Percentiles rank a stretch among this genome's conserved stretches.
Evolutionary conservation across 2,797 vertebrate genomes (phyloP).

Genomic region (Loriculus beryllinus): DNA sequence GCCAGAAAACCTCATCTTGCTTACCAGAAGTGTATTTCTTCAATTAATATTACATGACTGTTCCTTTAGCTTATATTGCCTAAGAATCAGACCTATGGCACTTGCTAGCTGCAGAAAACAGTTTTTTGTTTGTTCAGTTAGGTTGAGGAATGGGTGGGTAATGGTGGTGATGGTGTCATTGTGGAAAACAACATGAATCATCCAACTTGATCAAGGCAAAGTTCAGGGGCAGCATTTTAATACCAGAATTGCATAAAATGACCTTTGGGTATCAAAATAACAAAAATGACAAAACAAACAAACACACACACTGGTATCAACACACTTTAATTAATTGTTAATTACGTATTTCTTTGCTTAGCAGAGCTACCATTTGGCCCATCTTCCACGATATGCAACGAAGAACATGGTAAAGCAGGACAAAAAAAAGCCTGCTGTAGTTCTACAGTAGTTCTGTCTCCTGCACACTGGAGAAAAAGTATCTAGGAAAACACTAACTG

Average conservation of each 20-base stretch:
- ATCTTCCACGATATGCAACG: background rate
- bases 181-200: background rate
- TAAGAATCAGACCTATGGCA: background rate
- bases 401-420: background rate
- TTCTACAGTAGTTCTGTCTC: background rate
- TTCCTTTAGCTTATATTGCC: background rate
- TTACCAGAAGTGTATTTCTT: background rate
- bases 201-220: background rate
- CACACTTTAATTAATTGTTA: background rate
- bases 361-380: background rate
- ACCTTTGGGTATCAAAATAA: background rate
- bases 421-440: background rate
- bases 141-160: rapidly evolving
- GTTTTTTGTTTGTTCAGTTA: background rate
- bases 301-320: background rate
- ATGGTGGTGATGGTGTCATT: background rate
- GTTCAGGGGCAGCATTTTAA: background rate
- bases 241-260: background rate
- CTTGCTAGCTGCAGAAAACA: background rate
- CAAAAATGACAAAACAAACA: background rate
- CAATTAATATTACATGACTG: background rate
- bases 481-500: background rate
- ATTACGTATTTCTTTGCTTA: background rate
- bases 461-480: background rate
- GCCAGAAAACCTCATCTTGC: background rate